A percentile compares a stretch with the other conserved stretches of the same genome.
Evolutionary conservation across 1,140 invertebrate species (phyloP).

Genomic region (Lepidurus packardi): DNA sequence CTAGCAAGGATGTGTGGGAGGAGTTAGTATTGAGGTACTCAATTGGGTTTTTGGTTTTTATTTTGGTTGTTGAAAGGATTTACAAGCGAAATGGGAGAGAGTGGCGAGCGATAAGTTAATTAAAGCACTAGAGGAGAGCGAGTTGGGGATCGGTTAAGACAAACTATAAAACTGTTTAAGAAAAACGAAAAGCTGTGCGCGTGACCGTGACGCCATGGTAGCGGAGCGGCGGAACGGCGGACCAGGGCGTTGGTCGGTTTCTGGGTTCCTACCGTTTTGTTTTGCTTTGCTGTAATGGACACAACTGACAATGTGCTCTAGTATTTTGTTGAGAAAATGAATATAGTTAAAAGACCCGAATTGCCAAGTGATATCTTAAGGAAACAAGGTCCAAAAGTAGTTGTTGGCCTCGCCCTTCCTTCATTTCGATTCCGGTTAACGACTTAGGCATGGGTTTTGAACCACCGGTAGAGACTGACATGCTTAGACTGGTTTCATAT

Average conservation of each 20-base stretch:
- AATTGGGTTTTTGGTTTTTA: background rate
- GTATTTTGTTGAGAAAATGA: too few relatives aligned
- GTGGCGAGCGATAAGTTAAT: background rate
- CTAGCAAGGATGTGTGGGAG: background rate
- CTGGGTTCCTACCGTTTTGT: background rate
- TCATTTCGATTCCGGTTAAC: background rate
- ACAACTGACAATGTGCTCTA: background rate
- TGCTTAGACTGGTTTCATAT: too few relatives aligned
- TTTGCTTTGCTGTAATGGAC: background rate
- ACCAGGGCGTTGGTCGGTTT: background rate
- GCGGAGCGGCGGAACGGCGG: background rate
- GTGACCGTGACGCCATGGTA: background rate
- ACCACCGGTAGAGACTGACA: too few relatives aligned
- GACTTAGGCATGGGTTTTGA: too few relatives aligned
- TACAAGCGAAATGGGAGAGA: background rate
- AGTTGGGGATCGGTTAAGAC: background rate
- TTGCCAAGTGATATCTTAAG: background rate
- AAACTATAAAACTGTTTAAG: background rate
- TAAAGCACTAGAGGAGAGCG: background rate
- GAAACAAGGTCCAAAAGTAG: background rate
- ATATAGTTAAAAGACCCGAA: too few relatives aligned
- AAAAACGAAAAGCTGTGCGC: constrained; percentile 1
- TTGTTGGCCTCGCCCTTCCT: constrained; percentile 11
- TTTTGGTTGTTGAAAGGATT: background rate
- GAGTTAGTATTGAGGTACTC: background rate